Percentiles rank a stretch among this genome's conserved stretches.
These are phyloP conservation scores for Sturmia bella DNA, from an alignment of 2,888 invertebrate species.

Conservation along the genomic window DNA sequence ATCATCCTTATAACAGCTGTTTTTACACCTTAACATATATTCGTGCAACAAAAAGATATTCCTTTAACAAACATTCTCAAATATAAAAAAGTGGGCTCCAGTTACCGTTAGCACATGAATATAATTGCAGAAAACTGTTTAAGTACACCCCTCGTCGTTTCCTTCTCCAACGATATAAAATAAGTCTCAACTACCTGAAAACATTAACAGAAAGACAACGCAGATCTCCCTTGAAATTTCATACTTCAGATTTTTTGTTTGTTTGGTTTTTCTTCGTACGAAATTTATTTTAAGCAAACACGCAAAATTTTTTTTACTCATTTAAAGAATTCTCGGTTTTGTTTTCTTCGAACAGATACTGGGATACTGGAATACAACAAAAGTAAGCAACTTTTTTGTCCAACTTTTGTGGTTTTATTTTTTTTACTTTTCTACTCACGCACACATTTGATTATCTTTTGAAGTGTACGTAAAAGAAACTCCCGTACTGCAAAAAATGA, in stretches of 20 bases:
- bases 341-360: neutral
- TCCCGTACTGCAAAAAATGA: neutral
- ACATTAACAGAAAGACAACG: constrained; percentile 40
- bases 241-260: constrained; percentile 8
- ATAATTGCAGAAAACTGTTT: constrained; percentile 41
- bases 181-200: constrained; percentile 32
- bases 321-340: neutral
- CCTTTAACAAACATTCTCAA: constrained; percentile 26
- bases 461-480: constrained; percentile 9
- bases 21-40: constrained; percentile 56
- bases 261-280: neutral
- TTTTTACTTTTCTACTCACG: constrained; percentile 19
- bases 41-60: constrained; percentile 11
- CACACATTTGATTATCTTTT: constrained; percentile 20
- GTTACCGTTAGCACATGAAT: constrained; percentile 56
- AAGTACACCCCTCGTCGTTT: constrained; percentile 37
- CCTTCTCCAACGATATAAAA: constrained; percentile 39
- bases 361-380: neutral
- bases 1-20: constrained; percentile 65
- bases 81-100: constrained; percentile 15
- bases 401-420: neutral
- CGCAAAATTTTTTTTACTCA: constrained; percentile 54
- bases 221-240: constrained; percentile 44
- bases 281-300: constrained; percentile 60
- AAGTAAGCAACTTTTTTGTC: constrained; percentile 37